phyloP scores from a whole-genome alignment of 1,140 invertebrate species.

The Zaprionus taronus region DNA sequence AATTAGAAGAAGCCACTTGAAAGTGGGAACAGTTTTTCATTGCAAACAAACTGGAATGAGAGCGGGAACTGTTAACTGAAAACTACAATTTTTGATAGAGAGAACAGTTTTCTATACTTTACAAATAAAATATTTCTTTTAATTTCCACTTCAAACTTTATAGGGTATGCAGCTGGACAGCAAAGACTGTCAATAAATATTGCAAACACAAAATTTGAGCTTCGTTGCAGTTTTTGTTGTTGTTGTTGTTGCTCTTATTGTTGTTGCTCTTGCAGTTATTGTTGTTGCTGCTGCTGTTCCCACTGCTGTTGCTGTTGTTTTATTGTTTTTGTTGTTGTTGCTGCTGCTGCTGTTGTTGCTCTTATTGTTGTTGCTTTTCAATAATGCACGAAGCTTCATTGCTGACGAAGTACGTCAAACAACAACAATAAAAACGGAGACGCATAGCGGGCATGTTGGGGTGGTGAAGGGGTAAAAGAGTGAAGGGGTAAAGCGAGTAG shows the following conservation, averaged over 20 bases:
- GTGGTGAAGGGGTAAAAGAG: too few relatives aligned
- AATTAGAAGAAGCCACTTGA: too few relatives aligned
- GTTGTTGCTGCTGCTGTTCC: background rate
- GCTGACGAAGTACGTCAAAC: constrained; percentile 46
- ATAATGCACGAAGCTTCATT: constrained; percentile 66
- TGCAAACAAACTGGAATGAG: too few relatives aligned
- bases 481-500: background rate
- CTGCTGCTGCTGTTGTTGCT: constrained; percentile 23
- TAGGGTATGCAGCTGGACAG: constrained; percentile 26
- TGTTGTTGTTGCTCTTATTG: constrained; percentile 26
- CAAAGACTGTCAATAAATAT: constrained; percentile 57
- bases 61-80: too few relatives aligned
- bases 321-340: constrained; percentile 36
- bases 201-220: constrained; percentile 69
- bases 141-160: background rate
- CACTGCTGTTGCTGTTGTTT: constrained; percentile 37
- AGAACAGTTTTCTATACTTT: background rate
- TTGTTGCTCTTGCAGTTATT: constrained; percentile 57
- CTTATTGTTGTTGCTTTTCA: constrained; percentile 56
- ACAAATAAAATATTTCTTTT: background rate
- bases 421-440: constrained; percentile 35
- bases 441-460: background rate
- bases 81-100: too few relatives aligned
- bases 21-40: too few relatives aligned
- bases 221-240: constrained; percentile 60